Evolutionary conservation across 2,113 vertebrate genomes (phyloP).

Genomic region (Ammospiza caudacuta): DNA sequence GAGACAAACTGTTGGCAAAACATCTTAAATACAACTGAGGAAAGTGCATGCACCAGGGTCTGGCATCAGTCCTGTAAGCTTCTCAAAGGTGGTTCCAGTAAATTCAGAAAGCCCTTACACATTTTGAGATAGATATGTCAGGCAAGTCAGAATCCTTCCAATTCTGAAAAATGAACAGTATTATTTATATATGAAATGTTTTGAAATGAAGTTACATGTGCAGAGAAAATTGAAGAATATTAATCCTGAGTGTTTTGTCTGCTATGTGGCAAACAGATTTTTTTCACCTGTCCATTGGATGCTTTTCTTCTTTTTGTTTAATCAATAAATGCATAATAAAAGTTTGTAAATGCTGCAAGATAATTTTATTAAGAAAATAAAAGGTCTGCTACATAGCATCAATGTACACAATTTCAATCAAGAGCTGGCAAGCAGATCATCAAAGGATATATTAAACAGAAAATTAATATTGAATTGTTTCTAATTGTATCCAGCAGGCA

Average conservation of each 20-base stretch:
- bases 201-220: background rate
- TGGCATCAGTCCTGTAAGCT: background rate
- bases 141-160: background rate
- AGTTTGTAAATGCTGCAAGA: background rate
- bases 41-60: background rate
- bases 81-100: background rate
- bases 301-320: background rate
- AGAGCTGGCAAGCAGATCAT: background rate
- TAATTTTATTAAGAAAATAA: background rate
- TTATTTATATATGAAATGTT: background rate
- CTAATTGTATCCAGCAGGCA: background rate
- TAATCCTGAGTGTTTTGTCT: background rate
- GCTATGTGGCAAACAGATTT: background rate
- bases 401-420: background rate
- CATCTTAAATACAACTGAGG: background rate
- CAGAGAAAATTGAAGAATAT: background rate
- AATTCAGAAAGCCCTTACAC: background rate
- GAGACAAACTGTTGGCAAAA: background rate
- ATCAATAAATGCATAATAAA: background rate
- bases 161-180: background rate
- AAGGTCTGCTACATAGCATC: background rate
- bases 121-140: background rate
- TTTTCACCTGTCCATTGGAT: background rate
- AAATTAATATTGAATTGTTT: background rate
- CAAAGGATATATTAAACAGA: background rate